Evolutionary conservation across 2,113 vertebrate species (phyloP), one percentile per base, ranked within the genome.

Genomic region (Burhinus oedicnemus): DNA sequence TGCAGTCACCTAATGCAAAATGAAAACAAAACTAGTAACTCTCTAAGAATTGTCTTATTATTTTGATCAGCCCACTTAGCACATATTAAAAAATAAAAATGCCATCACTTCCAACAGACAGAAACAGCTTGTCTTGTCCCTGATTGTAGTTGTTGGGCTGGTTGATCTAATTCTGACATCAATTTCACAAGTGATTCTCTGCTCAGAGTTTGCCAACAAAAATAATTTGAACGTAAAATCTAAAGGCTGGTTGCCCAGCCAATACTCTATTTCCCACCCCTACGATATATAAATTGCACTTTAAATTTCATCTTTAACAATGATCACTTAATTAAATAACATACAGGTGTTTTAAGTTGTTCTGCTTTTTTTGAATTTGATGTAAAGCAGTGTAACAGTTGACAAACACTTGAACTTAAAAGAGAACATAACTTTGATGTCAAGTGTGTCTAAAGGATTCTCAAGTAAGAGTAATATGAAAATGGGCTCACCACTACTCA

Each of bases 401-500:
- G 88, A 91, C 83, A 91, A 74, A 60, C 25, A 32, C 40, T 77
- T 76, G 38, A 94, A 96, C 90, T 96, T 95, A 75, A 92, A 94
- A 87, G 80, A 64, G 76, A 95, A 92, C 80, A 25, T 51, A 55
- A 58, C 87, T 98, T 95, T 96, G 93, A 97, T 97, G 93, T 96
- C 69, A 95, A 95, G 61, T 92, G 61, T 86, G 75, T 87, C 95
- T 90, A 96, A 98, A 95, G 84, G 77, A 94, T 64, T 96, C 97
- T 97, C 78, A 82, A 90, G 86, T 83, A 95, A 91, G 32, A 97
- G 94, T 92, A 96, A 94, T 89, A 76, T 69, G 96, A 93, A 98
- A 98, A 97, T 90, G 71, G 90, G 62, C 79, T 97, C 83, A 87
- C 95, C 93, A 96, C 75, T 94, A 90, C 78, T 93, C 96, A 96